Conservation (phyloP, 2,797 vertebrate species). For the Periparus ater region DNA sequence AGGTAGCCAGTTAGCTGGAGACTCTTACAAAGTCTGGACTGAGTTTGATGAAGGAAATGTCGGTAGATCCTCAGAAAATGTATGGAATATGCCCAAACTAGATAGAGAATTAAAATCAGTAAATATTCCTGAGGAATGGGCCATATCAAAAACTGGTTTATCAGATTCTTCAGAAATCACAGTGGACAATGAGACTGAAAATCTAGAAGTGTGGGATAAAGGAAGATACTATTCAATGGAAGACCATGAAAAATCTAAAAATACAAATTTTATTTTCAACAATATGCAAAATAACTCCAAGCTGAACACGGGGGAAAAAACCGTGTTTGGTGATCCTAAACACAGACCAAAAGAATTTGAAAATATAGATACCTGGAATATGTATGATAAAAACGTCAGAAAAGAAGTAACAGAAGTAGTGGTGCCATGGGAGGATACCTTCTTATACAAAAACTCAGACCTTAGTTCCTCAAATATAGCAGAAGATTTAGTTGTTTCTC, state of each 20-base stretch:
- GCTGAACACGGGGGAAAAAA: neutral
- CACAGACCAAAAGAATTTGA: slow-evolving; percentile 44
- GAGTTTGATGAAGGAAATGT: slow-evolving; percentile 61
- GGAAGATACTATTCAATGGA: slow-evolving; percentile 1
- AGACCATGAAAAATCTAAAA: slow-evolving; percentile 10
- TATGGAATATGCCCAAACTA: slow-evolving; percentile 59
- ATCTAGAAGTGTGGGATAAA: slow-evolving; percentile 52
- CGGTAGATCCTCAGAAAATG: slow-evolving; percentile 30
- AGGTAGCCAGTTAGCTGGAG: neutral
- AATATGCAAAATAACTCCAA: slow-evolving; percentile 51
- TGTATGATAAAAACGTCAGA: slow-evolving; percentile 60
- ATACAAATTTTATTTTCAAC: slow-evolving; percentile 18
- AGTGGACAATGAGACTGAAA: neutral
- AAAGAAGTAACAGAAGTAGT: slow-evolving; percentile 58
- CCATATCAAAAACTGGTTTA: slow-evolving; percentile 51
- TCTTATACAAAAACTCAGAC: slow-evolving; percentile 73
- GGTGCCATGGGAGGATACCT: slow-evolving; percentile 76
- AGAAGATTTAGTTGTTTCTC: slow-evolving; percentile 74
- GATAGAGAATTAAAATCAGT: slow-evolving; percentile 32
- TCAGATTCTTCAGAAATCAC: slow-evolving; percentile 60
- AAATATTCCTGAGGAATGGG: slow-evolving; percentile 53
- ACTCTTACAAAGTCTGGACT: slow-evolving; percentile 62
- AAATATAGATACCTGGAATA: slow-evolving; percentile 64
- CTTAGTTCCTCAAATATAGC: slow-evolving; percentile 64
- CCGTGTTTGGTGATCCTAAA: neutral